A percentile compares a stretch with the other conserved stretches of the same genome.
phyloP scores from a whole-genome alignment of 2,888 invertebrate genomes.

The Tridacna crocea region DNA sequence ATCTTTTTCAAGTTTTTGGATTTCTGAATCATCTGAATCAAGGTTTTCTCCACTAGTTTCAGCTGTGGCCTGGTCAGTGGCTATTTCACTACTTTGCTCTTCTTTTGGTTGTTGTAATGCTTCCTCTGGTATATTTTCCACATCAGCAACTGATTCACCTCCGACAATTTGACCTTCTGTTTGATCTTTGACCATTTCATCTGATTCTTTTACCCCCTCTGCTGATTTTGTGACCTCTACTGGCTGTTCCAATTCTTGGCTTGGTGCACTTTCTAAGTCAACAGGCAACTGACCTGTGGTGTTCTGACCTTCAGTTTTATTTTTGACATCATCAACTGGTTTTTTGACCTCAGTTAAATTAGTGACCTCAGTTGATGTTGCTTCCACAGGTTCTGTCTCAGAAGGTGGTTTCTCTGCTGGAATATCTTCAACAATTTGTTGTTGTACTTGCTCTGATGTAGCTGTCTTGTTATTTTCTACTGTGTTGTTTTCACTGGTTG shows the following conservation, averaged over 20 bases:
- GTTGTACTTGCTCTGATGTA: neutral
- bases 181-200: neutral
- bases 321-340: neutral
- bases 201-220: neutral
- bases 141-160: neutral
- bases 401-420: neutral
- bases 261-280: neutral
- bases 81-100: neutral
- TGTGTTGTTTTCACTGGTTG: no score
- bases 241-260: neutral
- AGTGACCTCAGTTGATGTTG: neutral
- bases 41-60: conserved; percentile 3
- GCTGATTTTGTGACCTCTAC: neutral
- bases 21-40: conserved; percentile 9
- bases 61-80: neutral
- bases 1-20: conserved; percentile 14
- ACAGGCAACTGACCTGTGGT: neutral
- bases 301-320: neutral
- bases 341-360: neutral
- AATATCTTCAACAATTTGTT: neutral
- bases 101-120: neutral
- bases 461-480: neutral
- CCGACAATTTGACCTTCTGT: neutral
- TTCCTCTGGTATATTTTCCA: neutral
- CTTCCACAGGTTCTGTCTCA: neutral